These are phyloP conservation scores for Pipra filicauda DNA, from an alignment of 2,113 vertebrate genomes.

Conservation along the genomic window DNA sequence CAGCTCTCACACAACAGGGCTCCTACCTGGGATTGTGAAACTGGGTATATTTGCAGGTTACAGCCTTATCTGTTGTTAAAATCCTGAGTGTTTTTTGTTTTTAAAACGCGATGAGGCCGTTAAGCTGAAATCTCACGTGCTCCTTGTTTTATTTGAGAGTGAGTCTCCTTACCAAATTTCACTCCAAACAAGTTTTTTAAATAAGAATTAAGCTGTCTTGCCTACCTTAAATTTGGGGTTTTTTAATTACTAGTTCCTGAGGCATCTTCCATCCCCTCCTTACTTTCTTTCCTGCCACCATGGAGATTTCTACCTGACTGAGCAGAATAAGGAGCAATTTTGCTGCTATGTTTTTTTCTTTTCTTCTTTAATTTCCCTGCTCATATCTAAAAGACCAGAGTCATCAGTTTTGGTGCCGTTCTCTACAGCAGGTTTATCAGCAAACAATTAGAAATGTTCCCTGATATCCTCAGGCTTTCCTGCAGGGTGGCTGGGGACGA, in stretches of 20 bases:
- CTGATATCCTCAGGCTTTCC: not conserved
- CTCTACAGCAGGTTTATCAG: not conserved
- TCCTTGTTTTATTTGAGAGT: not conserved
- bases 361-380: not conserved
- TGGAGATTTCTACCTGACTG: not conserved
- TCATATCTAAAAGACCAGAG: not conserved
- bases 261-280: not conserved
- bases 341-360: not conserved
- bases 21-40: not conserved
- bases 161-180: not conserved
- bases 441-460: not conserved
- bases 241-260: not conserved
- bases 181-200: not conserved
- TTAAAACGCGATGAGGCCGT: not conserved
- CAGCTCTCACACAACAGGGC: fast-evolving
- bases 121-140: not conserved
- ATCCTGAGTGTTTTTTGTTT: not conserved
- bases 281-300: not conserved
- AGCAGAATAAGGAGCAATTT: not conserved
- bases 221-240: not conserved
- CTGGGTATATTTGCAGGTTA: not conserved
- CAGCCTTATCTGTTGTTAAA: not conserved
- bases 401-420: not conserved
- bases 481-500: not conserved
- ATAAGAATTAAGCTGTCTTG: not conserved